Conservation (phyloP, 2,797 vertebrate genomes). For the Gymnodraco acuticeps region DNA sequence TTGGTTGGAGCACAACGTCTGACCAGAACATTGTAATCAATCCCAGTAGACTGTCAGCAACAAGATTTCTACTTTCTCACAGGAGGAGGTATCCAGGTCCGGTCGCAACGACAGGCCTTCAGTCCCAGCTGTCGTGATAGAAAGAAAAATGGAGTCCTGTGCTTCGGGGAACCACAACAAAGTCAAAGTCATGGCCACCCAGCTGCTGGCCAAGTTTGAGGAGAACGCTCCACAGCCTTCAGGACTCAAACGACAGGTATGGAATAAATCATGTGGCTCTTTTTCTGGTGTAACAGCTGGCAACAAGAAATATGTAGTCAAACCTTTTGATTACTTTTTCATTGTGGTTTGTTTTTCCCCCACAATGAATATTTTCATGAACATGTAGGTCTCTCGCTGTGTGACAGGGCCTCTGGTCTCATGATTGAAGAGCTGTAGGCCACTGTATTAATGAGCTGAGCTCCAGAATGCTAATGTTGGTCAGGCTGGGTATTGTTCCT, state of each 20-base stretch:
- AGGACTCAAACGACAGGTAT: conserved; percentile 93
- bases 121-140: conserved; percentile 80
- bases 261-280: neutral
- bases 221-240: conserved; percentile 91
- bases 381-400: conserved; percentile 1
- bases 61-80: conserved; percentile 1
- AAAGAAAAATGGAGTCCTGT: conserved; percentile 87
- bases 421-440: conserved; percentile 46
- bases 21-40: conserved; percentile 31
- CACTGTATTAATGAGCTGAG: conserved; percentile 47
- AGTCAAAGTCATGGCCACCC: conserved; percentile 97
- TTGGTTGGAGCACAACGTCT: conserved; percentile 5
- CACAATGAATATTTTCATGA: conserved; percentile 8
- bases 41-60: conserved; percentile 8
- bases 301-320: neutral
- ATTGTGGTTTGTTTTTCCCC: conserved; percentile 22
- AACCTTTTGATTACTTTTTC: neutral
- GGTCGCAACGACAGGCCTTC: conserved; percentile 86
- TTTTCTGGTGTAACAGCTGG: neutral
- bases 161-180: conserved; percentile 91
- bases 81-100: conserved; percentile 89
- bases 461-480: conserved; percentile 59
- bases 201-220: conserved; percentile 97
- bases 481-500: conserved; percentile 67
- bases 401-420: conserved; percentile 27